phyloP scores from a whole-genome alignment of 2,113 vertebrate genomes.

The Butorides virescens region DNA sequence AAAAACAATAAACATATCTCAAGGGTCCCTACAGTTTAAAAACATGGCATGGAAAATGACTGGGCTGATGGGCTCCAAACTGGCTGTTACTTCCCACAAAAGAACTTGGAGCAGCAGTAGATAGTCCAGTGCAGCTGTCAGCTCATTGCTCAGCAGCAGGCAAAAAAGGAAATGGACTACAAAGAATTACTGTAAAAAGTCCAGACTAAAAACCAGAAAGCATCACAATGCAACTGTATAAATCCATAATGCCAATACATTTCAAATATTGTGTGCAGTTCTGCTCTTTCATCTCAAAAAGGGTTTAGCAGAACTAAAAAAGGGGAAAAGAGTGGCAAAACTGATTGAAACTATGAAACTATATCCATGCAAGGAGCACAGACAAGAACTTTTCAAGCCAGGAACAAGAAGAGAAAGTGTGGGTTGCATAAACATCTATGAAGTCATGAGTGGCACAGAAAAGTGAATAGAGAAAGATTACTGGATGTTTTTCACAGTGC shows the following conservation, averaged over 20 bases:
- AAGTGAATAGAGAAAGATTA: constrained; percentile 20
- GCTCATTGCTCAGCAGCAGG: background rate
- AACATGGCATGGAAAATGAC: background rate
- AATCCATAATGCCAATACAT: background rate
- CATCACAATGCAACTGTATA: background rate
- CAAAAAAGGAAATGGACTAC: background rate
- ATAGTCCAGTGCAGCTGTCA: background rate
- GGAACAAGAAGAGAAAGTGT: background rate
- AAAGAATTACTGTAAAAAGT: background rate
- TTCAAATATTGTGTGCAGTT: background rate
- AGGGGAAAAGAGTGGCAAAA: background rate
- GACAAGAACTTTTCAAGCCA: background rate
- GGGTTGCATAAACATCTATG: background rate
- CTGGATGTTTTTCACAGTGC: constrained; percentile 5
- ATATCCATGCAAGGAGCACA: background rate
- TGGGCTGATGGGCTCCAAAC: background rate
- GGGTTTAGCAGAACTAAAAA: background rate
- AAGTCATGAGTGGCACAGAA: background rate
- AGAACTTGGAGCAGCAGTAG: background rate
- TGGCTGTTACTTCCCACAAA: background rate
- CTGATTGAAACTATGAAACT: background rate
- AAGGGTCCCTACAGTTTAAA: background rate
- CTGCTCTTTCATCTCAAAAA: background rate
- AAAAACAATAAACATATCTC: background rate
- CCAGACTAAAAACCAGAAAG: background rate